phyloP scores from a whole-genome alignment of 2,888 invertebrate species.

The Rapana venosa region DNA sequence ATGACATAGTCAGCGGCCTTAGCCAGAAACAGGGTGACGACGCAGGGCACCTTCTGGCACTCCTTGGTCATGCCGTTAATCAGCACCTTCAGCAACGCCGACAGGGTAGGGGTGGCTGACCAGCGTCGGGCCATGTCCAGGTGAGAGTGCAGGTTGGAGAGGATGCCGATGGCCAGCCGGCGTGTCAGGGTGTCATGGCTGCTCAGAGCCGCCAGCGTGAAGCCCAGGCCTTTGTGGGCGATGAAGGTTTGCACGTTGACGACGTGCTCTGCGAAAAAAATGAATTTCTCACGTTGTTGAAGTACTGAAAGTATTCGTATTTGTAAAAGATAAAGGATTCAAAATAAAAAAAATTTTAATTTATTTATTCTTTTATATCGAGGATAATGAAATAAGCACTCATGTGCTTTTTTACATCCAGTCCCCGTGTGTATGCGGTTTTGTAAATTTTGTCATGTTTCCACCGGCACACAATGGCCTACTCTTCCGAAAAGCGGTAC shows the following conservation, averaged over 20 bases:
- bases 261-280: conserved; percentile 81
- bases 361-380: no score
- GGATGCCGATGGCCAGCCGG: conserved; percentile 86
- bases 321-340: no score
- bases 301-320: no score
- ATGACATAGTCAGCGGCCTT: conserved; percentile 85
- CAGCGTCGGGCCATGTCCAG: conserved; percentile 81
- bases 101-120: conserved; percentile 84
- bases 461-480: no score
- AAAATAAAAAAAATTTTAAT: no score
- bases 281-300: no score
- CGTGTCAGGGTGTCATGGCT: conserved; percentile 85
- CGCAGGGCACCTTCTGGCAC: conserved; percentile 82
- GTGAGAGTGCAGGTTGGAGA: conserved; percentile 87
- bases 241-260: conserved; percentile 86
- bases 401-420: no score
- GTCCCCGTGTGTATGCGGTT: no score
- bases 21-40: conserved; percentile 86
- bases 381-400: no score
- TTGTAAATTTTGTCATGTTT: no score
- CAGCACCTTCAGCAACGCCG: conserved; percentile 85
- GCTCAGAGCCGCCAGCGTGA: conserved; percentile 86
- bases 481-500: no score
- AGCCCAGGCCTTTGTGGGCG: conserved; percentile 85
- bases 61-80: conserved; percentile 82